phyloP scores from a whole-genome alignment of 2,888 invertebrate genomes.

The Sipunculus nudus region DNA sequence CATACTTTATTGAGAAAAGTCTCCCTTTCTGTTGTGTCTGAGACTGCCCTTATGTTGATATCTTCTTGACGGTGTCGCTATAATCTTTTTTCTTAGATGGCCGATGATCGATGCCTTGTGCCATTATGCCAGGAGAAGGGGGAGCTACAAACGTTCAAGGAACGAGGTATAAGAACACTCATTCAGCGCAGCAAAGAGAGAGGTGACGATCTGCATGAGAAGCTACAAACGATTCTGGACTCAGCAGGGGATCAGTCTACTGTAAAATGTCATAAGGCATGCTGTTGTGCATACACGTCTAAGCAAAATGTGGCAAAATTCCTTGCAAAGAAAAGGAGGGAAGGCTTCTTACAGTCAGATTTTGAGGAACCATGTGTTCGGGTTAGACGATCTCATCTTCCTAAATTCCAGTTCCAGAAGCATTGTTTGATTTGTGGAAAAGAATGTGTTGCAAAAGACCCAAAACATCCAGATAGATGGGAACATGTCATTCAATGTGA shows the following conservation, averaged over 20 bases:
- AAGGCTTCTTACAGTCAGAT: background rate
- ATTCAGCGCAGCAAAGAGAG: background rate
- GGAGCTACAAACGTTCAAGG: background rate
- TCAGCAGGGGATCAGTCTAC: background rate
- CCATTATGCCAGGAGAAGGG: background rate
- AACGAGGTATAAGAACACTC: background rate
- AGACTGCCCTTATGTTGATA: too few species aligned
- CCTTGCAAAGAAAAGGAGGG: background rate
- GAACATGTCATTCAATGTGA: constrained; percentile 1
- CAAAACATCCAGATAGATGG: constrained; percentile 3
- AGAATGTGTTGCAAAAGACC: constrained; percentile 3
- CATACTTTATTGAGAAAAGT: too few species aligned
- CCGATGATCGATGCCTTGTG: background rate
- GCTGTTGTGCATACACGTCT: background rate
- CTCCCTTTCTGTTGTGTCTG: too few species aligned
- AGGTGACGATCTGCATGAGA: background rate
- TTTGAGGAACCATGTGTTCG: too few species aligned
- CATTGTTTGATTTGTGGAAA: constrained; percentile 3
- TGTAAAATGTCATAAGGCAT: background rate
- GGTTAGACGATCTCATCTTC: background rate
- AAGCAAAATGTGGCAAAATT: background rate
- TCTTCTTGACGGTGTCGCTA: too few species aligned
- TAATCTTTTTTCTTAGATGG: too few species aligned
- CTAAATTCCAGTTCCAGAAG: background rate
- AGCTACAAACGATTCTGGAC: too few species aligned